Conservation (phyloP, 2,888 invertebrate species). For the Pycnomerus fuliginosus region DNA sequence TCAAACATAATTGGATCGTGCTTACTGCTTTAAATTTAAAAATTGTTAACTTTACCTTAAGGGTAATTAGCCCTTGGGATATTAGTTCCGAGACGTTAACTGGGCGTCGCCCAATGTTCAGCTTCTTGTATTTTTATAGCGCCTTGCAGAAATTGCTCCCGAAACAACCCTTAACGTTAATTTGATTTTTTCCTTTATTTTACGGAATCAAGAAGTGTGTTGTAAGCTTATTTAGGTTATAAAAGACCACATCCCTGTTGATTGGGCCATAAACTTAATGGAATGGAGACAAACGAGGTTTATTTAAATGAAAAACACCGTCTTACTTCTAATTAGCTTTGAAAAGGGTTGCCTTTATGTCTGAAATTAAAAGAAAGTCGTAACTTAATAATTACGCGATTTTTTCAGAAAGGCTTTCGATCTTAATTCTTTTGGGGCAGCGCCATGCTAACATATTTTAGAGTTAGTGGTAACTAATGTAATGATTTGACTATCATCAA, state of each 20-base stretch:
- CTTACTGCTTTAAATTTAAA: constrained; percentile 24
- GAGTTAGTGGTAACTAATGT: too few species aligned
- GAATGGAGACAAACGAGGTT: constrained; percentile 35
- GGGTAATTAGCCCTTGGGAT: constrained; percentile 45
- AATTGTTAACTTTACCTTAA: constrained; percentile 35
- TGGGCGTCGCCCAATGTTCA: constrained; percentile 28
- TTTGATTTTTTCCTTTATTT: constrained; percentile 42
- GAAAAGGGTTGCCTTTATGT: too few species aligned
- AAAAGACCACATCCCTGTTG: constrained; percentile 44
- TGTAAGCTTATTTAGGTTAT: constrained; percentile 41
- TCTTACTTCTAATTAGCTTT: not conserved
- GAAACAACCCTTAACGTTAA: constrained; percentile 41
- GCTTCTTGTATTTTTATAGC: constrained; percentile 41
- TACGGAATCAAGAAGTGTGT: constrained; percentile 39
- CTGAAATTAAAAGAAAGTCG: too few species aligned
- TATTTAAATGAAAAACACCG: constrained; percentile 34
- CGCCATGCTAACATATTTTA: too few species aligned
- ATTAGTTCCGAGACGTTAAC: constrained; percentile 51
- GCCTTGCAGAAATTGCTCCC: constrained; percentile 42
- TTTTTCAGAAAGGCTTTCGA: too few species aligned
- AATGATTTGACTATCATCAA: too few species aligned
- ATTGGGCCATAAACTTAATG: constrained; percentile 46
- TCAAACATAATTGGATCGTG: too few species aligned
- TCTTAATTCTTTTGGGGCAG: too few species aligned
- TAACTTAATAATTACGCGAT: too few species aligned